Percentiles rank a stretch among this genome's conserved stretches.
phyloP scores from a whole-genome alignment of 1,140 invertebrate genomes.

The Drosophila fuyamai region DNA sequence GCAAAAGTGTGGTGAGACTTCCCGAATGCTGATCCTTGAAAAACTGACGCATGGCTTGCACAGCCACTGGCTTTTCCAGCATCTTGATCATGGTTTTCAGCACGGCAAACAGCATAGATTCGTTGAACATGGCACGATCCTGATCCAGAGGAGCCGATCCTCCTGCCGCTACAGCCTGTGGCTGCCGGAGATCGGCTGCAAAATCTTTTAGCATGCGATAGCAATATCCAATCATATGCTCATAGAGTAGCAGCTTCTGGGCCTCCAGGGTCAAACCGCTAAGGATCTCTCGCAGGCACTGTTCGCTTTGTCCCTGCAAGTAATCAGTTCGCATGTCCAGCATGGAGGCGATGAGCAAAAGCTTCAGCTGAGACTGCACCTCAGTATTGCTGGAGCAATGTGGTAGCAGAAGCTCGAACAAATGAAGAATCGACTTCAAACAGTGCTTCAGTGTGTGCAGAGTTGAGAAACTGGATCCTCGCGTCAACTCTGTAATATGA shows the following conservation, averaged over 20 bases:
- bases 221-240: conserved; percentile 88
- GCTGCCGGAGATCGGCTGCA: conserved; percentile 71
- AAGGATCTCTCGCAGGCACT: conserved; percentile 89
- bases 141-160: conserved; percentile 21
- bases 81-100: conserved; percentile 92
- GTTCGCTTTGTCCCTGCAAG: conserved; percentile 88
- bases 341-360: conserved; percentile 90
- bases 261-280: conserved; percentile 86
- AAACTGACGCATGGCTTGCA: conserved; percentile 92
- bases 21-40: conserved; percentile 88
- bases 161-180: not conserved
- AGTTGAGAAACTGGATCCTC: conserved; percentile 63
- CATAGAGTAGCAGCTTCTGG: conserved; percentile 88
- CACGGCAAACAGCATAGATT: conserved; percentile 77
- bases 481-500: conserved; percentile 73
- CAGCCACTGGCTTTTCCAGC: conserved; percentile 91
- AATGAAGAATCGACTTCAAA: conserved; percentile 71
- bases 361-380: conserved; percentile 70
- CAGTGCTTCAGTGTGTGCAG: conserved; percentile 81
- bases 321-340: conserved; percentile 91
- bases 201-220: conserved; percentile 89
- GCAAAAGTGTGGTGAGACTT: conserved; percentile 89
- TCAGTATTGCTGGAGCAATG: conserved; percentile 45
- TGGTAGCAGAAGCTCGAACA: conserved; percentile 77
- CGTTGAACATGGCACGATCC: conserved; percentile 66